Evolutionary conservation across 2,113 vertebrate species (phyloP), one percentile per base, ranked within the genome.

Genomic region (Tympanuchus pallidicinctus): DNA sequence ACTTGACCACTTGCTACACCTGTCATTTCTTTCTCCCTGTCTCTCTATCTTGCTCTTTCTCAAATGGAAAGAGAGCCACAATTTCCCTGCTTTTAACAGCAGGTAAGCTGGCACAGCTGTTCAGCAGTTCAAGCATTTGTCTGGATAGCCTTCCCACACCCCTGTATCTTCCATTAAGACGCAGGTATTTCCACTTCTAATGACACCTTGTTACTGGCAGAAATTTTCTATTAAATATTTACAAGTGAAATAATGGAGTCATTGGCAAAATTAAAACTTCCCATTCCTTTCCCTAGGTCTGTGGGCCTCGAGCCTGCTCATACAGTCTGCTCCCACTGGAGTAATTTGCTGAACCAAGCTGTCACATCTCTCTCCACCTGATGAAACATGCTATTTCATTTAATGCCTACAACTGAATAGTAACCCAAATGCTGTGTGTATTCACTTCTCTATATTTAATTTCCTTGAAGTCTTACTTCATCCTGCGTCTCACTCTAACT

Each of bases 361-460:
- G 40, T 28, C 56, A 47, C 47, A 74, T 20, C 24, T 83, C 59
- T 56, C 34, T 79, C 47, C 69, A 19, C 45, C 28, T 89, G 47
- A 71, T 2, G 15, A 59, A 91, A 77, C 17, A 83, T 69, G 18
- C 17, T 77, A 80, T 17, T 83, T 67, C 42, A 77, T 30, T 76
- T 74, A 60, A 82, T 27, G 73, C 52, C 63, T 40, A 60, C 27
- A 48, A 10, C 56, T 3, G 2, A 88, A 86, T 12, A 72, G 76
- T 32, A 78, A 73, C 36, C 32, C 45, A 75, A 13, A 45, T 67
- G 38, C 76, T 48, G 6, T 5, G 5, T 57, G 76, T 27, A 63
- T 21, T 91, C 40, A 78, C 0, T 0, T 21, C 52, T 28, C 52
- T 0, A 0, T 77, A 74, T 72, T 89, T 90, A 18, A 81, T 75